Conservation (phyloP, 2,888 invertebrate genomes). For the Lomographa bimaculata region DNA sequence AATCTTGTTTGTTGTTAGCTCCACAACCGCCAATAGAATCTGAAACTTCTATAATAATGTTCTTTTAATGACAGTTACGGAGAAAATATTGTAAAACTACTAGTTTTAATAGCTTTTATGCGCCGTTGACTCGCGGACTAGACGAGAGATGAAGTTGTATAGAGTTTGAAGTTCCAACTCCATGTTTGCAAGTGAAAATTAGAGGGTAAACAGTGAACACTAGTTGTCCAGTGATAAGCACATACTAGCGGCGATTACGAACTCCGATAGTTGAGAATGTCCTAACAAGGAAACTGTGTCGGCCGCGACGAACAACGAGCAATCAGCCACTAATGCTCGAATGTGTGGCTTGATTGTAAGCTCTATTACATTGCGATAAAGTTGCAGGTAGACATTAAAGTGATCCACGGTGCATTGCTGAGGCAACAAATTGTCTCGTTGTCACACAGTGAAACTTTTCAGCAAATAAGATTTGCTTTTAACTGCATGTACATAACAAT, state of each 20-base stretch:
- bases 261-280: slow-evolving; percentile 37
- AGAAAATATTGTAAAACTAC: slow-evolving; percentile 19
- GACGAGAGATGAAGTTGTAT: slow-evolving; percentile 43
- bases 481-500: no score
- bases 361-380: slow-evolving; percentile 4
- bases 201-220: slow-evolving; percentile 59
- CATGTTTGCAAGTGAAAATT: slow-evolving; percentile 60
- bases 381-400: slow-evolving; percentile 1
- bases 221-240: slow-evolving; percentile 52
- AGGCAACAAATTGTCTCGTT: slow-evolving; percentile 1
- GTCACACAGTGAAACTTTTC: not conserved
- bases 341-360: not conserved
- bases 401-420: no score
- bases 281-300: slow-evolving; percentile 61
- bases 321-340: slow-evolving; percentile 10
- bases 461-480: no score
- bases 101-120: slow-evolving; percentile 28
- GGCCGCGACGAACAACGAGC: slow-evolving; percentile 46
- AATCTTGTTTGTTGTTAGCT: slow-evolving; percentile 12
- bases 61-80: slow-evolving; percentile 3
- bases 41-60: slow-evolving; percentile 11
- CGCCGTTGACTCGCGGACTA: slow-evolving; percentile 37
- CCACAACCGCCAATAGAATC: not conserved
- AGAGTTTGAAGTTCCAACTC: slow-evolving; percentile 41
- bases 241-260: slow-evolving; percentile 35